Evolutionary conservation across 2,113 vertebrate species (phyloP).

Genomic region (Cynopterus brachyotis): DNA sequence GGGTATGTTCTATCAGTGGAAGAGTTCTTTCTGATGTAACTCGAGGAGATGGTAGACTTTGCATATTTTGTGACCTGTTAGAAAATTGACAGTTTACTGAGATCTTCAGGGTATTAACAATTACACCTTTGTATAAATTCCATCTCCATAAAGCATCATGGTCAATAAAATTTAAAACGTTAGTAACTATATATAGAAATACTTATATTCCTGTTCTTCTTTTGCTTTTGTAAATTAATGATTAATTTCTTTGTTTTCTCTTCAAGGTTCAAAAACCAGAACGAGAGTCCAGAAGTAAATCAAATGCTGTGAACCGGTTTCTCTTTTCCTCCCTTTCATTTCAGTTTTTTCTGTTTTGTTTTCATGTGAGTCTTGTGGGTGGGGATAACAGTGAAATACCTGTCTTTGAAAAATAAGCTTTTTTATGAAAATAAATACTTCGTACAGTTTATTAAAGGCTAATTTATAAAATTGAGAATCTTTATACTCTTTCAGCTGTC

Average conservation of each 20-base stretch:
- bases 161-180: not conserved
- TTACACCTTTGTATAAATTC: not conserved
- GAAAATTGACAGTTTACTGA: not conserved
- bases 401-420: constrained; percentile 71
- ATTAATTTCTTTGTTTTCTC: constrained; percentile 57
- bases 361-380: constrained; percentile 42
- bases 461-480: constrained; percentile 8
- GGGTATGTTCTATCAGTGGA: not conserved
- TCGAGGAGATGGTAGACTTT: not conserved
- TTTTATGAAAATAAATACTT: constrained; percentile 76
- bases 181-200: not conserved
- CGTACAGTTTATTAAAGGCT: constrained; percentile 55
- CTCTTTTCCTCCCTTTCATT: constrained; percentile 39
- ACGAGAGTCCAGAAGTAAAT: constrained; percentile 81
- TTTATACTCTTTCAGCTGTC: not conserved
- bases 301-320: constrained; percentile 39
- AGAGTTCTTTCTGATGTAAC: not conserved
- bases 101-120: not conserved
- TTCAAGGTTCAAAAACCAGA: constrained; percentile 74
- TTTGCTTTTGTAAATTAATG: constrained; percentile 34
- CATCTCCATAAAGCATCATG: not conserved
- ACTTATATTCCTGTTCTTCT: not conserved
- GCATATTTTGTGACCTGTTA: not conserved
- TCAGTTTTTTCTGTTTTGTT: constrained; percentile 56
- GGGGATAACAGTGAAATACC: not conserved